Base-by-base conservation (phyloP, 2,113 vertebrate genomes). In the Alligator sinensis region DNA sequence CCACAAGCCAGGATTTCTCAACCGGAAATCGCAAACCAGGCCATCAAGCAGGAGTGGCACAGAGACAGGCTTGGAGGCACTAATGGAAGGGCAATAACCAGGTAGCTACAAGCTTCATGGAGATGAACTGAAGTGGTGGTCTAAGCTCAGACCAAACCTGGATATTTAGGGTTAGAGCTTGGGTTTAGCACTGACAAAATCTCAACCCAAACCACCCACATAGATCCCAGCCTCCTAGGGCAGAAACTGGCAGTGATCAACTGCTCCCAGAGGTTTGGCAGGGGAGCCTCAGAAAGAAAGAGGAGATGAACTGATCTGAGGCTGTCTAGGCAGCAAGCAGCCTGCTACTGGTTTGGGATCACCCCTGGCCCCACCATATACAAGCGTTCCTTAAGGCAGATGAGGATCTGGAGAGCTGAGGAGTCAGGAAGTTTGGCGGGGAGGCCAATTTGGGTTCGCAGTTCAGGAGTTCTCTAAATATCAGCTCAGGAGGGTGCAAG, bases 271-370 rank as follows among this genome's bases (percentile, higher is more conserved):
- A 61, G 4, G 75, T 12, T 2, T 0, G 10, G 6, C 34, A 77
- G 57, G 62, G 21, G 89, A 76, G 12, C 0, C 77, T 4, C 0
- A 5, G 28, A 66, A 66, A 66, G 28, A 15, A 27, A 66, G 63
- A 64, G 25, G 15, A 28, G 34, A 55, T 0, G 4, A 58, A 34
- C n/a, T 55, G 83, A 12, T 1, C 8, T 5, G 1, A 0, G 2
- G 9, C 77, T 54, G 6, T 16, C 64, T 28, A 81, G 0, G 4
- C 2, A 63, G 15, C 5, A 2, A 70, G 16, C 18, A 77, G 3
- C 70, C 9, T 4, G 54, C 30, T 25, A 4, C 38, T 1, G 0
- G 28, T 12, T n/a, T n/a, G 6, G 22, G 10, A 30, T 68, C 77
- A 27, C 3, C 16, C 1, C 2, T 14, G 2, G 5, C 21, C 21